These are phyloP conservation scores for Mystacides longicornis DNA, from an alignment of 2,888 invertebrate species.

Conservation along the genomic window DNA sequence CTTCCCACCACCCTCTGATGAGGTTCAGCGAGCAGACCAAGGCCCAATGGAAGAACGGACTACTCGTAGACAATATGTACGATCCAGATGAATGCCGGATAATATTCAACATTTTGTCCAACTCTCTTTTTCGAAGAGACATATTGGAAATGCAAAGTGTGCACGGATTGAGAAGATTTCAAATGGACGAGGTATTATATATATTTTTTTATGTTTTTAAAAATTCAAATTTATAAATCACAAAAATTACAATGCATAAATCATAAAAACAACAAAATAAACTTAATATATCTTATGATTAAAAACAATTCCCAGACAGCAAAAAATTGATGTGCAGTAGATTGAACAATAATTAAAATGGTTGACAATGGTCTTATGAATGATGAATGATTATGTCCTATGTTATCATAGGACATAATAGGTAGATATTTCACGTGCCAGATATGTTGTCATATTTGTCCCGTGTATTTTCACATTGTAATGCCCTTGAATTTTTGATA, in stretches of 20 bases:
- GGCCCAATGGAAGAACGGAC: constrained; percentile 6
- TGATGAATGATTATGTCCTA: too few species aligned
- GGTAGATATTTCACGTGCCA: too few species aligned
- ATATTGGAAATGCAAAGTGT: background rate
- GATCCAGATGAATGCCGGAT: background rate
- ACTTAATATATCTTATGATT: too few species aligned
- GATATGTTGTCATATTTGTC: too few species aligned
- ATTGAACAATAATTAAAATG: too few species aligned
- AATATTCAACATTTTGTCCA: constrained; percentile 5
- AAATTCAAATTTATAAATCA: background rate
- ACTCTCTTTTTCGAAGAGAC: constrained; percentile 2
- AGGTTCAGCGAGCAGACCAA: background rate
- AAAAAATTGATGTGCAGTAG: too few species aligned
- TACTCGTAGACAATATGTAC: constrained; percentile 13
- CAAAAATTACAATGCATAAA: background rate
- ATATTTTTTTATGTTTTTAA: background rate
- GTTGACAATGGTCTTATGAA: too few species aligned
- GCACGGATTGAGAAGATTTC: background rate
- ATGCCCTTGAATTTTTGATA: too few species aligned
- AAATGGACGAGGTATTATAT: background rate
- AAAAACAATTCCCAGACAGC: too few species aligned
- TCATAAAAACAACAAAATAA: too few species aligned
- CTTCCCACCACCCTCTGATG: constrained; percentile 9
- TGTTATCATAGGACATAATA: too few species aligned
- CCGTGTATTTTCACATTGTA: too few species aligned